A percentile compares a stretch with the other conserved stretches of the same genome.
Evolutionary conservation across 2,113 vertebrate genomes (phyloP).

Genomic region (Ageneiosus marmoratus): DNA sequence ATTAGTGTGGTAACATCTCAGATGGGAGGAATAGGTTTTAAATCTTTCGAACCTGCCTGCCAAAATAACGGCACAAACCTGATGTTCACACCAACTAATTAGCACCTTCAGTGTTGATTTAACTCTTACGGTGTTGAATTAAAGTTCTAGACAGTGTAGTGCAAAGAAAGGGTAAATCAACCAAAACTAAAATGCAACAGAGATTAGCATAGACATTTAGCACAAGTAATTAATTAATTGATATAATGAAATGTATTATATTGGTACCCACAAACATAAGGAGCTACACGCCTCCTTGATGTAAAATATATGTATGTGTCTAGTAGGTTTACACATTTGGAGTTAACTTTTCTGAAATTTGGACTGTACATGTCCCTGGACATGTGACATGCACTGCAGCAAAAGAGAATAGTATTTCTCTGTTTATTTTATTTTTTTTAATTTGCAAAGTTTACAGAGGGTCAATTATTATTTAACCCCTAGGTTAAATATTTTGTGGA

Average conservation of each 20-base stretch:
- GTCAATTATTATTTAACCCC: too few relatives aligned
- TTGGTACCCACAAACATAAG: too few relatives aligned
- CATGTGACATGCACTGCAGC: too few relatives aligned
- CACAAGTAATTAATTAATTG: background rate
- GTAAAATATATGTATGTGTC: too few relatives aligned
- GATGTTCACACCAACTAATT: background rate
- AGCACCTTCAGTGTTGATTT: background rate
- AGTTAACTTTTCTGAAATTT: too few relatives aligned
- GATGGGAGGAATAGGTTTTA: background rate
- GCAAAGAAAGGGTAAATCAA: background rate
- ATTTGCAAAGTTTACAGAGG: too few relatives aligned
- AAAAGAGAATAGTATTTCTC: too few relatives aligned
- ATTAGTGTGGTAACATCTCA: background rate
- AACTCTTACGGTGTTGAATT: background rate
- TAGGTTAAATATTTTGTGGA: too few relatives aligned
- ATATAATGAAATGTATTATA: background rate
- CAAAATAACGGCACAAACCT: constrained; percentile 2
- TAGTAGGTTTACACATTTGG: too few relatives aligned
- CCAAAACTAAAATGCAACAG: background rate
- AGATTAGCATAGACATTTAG: background rate
- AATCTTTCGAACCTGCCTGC: background rate
- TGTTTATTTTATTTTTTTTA: too few relatives aligned
- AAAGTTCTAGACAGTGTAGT: background rate
- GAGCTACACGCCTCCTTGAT: too few relatives aligned
- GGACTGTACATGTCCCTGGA: too few relatives aligned